Conservation (phyloP, 2,797 vertebrate species). For the Manis javanica region DNA sequence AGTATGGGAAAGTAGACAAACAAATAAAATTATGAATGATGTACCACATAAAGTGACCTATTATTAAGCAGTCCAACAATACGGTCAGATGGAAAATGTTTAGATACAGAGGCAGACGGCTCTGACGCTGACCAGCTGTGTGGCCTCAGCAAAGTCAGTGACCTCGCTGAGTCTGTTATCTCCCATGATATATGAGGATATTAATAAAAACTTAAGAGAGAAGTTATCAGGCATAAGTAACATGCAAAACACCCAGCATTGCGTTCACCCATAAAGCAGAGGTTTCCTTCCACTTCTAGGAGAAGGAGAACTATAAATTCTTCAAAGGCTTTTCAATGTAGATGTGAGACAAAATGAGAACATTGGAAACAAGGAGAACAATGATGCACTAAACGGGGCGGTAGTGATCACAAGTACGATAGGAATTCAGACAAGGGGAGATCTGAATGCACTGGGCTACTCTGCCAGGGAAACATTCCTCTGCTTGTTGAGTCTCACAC, state of each 20-base stretch:
- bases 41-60: background rate
- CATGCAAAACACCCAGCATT: background rate
- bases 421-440: background rate
- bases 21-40: background rate
- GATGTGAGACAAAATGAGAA: background rate
- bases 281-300: background rate
- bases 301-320: background rate
- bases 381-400: background rate
- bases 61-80: background rate
- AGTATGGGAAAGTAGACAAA: background rate
- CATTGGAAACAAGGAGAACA: conserved; percentile 52
- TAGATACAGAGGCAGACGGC: background rate
- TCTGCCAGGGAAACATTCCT: accelerated
- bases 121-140: background rate
- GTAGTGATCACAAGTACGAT: background rate
- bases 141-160: background rate
- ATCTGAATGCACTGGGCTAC: background rate
- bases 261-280: background rate
- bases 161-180: background rate
- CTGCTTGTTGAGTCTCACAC: background rate
- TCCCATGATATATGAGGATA: background rate
- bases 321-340: background rate
- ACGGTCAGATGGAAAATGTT: background rate
- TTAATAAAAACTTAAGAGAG: background rate
- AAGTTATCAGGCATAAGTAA: background rate